A percentile compares a stretch with the other conserved stretches of the same genome.
phyloP scores from a whole-genome alignment of 1,140 invertebrate genomes.

The Asobara japonica region DNA sequence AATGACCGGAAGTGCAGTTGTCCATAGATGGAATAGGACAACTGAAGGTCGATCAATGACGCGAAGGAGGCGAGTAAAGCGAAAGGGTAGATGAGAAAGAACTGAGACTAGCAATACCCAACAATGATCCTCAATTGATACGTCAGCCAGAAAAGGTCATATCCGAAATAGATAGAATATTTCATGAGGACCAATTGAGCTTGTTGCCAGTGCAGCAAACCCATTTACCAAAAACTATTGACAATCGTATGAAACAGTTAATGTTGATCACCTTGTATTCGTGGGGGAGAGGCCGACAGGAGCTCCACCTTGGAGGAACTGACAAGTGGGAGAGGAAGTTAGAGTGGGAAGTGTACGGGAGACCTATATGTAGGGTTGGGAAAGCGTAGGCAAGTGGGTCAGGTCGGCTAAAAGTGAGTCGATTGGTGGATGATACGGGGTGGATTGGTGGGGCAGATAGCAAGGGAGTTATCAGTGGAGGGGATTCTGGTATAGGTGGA shows the following conservation, averaged over 20 bases:
- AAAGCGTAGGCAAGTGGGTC: conserved; percentile 24
- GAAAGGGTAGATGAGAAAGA: background rate
- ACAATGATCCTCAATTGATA: background rate
- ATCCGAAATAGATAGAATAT: too few relatives aligned
- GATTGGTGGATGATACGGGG: conserved; percentile 25
- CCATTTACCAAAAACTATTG: background rate
- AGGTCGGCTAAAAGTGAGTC: conserved; percentile 24
- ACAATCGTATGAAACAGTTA: conserved; percentile 3
- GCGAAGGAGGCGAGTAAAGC: background rate
- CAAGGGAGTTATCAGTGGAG: conserved; percentile 21
- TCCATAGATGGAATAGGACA: background rate
- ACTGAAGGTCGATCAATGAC: conserved; percentile 20
- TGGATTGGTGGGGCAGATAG: conserved; percentile 12
- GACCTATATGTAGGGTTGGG: conserved; percentile 5
- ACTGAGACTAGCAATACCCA: background rate
- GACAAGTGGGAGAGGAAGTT: background rate
- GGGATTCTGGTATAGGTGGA: conserved; percentile 15
- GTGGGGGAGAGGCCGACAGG: background rate
- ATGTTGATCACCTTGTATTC: background rate
- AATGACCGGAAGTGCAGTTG: background rate
- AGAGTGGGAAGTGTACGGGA: conserved; percentile 25
- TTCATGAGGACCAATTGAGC: background rate
- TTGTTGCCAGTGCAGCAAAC: background rate
- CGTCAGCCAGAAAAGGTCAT: background rate
- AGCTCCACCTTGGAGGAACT: conserved; percentile 8